Evolutionary conservation across 1,140 invertebrate species (phyloP).

Genomic region (Euura lappo): DNA sequence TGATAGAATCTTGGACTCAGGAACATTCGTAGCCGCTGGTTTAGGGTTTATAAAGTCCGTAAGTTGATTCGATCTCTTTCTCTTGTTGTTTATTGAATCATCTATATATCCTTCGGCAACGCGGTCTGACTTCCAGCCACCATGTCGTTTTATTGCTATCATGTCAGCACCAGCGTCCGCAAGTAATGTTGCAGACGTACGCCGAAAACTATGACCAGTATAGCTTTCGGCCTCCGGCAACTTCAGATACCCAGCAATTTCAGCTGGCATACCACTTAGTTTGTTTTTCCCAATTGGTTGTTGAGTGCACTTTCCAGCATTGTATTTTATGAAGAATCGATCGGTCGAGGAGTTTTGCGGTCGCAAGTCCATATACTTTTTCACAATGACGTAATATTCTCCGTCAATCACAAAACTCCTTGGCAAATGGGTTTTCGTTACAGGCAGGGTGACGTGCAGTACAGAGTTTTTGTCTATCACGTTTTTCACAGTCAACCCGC

Average conservation of each 20-base stretch:
- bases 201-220: conserved; percentile 2
- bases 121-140: neutral
- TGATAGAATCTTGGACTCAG: neutral
- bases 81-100: neutral
- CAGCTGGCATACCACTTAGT: too few relatives aligned
- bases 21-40: neutral
- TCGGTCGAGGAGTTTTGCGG: neutral
- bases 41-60: too few relatives aligned
- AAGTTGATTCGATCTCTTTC: too few relatives aligned
- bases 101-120: neutral
- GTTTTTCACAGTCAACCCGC: neutral
- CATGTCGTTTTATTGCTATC: neutral
- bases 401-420: conserved; percentile 13
- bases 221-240: conserved; percentile 18
- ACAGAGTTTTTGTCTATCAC: neutral
- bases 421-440: conserved; percentile 20
- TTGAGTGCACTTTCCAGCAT: too few relatives aligned
- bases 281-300: too few relatives aligned
- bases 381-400: conserved; percentile 17
- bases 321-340: too few relatives aligned
- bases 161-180: too few relatives aligned
- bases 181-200: conserved; percentile 11
- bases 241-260: too few relatives aligned
- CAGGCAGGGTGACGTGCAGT: conserved; percentile 1
- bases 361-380: conserved; percentile 20